Evolutionary conservation across 2,797 vertebrate genomes (phyloP).

Genomic region (Iguana delicatissima): DNA sequence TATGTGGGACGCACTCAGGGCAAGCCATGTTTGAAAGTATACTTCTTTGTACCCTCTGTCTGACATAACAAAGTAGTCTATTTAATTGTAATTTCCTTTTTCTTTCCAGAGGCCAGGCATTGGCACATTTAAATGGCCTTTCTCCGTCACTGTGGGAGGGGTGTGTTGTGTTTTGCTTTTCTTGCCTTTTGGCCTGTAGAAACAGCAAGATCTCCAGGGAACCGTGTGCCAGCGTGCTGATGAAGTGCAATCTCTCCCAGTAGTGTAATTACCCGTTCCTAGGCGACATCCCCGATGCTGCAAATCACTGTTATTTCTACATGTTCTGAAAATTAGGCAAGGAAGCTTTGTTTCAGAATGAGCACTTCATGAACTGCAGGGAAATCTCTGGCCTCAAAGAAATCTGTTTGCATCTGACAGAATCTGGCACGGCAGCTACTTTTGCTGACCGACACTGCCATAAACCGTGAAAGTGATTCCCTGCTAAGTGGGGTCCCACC

Average conservation of each 20-base stretch:
- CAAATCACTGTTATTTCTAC: slow-evolving; percentile 11
- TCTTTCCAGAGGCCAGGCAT: background rate
- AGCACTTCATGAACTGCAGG: background rate
- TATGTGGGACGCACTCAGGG: background rate
- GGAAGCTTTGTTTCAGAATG: background rate
- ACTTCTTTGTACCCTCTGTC: background rate
- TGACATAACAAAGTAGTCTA: background rate
- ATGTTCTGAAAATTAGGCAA: slow-evolving; percentile 2
- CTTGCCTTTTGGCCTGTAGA: background rate
- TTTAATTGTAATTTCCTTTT: background rate
- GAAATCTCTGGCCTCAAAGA: background rate
- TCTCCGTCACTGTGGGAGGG: too few relatives aligned
- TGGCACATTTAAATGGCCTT: background rate
- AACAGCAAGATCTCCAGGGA: background rate
- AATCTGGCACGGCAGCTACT: too few relatives aligned
- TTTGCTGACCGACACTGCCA: background rate
- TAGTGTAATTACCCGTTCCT: slow-evolving; percentile 1
- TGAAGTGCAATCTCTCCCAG: slow-evolving; percentile 9
- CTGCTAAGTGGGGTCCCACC: too few relatives aligned
- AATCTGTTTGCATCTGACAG: background rate
- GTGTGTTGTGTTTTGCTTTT: background rate
- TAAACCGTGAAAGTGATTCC: too few relatives aligned
- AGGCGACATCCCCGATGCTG: background rate
- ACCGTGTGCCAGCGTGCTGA: background rate
- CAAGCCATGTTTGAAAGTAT: background rate